Conservation (phyloP, 2,113 vertebrate species). For the Synodontis membranacea region DNA sequence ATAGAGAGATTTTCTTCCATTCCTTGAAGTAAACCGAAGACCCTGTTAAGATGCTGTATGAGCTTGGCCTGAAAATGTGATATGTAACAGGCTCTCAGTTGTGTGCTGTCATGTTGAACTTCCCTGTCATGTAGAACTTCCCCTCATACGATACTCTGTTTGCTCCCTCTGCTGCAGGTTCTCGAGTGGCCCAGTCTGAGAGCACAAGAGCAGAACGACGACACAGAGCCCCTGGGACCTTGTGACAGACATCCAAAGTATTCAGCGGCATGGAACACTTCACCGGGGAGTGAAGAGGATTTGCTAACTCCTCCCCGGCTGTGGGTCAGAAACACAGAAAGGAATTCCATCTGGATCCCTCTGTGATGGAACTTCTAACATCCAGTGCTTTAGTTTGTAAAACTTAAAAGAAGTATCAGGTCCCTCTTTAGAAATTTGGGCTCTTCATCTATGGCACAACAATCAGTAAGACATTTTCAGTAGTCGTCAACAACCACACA, state of each 20-base stretch:
- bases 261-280: conserved; percentile 66
- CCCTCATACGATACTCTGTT: conserved; percentile 64
- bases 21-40: not conserved
- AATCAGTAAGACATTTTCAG: conserved; percentile 63
- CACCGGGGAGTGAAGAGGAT: conserved; percentile 64
- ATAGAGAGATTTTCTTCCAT: not conserved
- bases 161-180: conserved; percentile 62
- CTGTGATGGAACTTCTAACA: conserved; percentile 58
- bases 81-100: conserved; percentile 51
- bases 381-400: conserved; percentile 22
- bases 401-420: not conserved
- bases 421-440: conserved; percentile 35
- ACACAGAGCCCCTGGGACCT: conserved; percentile 54
- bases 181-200: conserved; percentile 55
- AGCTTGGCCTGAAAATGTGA: not conserved
- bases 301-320: conserved; percentile 62
- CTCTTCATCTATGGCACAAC: conserved; percentile 59
- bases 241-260: conserved; percentile 63
- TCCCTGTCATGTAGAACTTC: conserved; percentile 66
- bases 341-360: conserved; percentile 59
- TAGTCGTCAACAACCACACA: conserved; percentile 72
- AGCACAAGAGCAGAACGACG: conserved; percentile 64
- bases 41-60: not conserved
- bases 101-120: conserved; percentile 69
- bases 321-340: conserved; percentile 53